Evolutionary conservation across 2,797 vertebrate genomes (phyloP).

Genomic region (Chelon auratus): DNA sequence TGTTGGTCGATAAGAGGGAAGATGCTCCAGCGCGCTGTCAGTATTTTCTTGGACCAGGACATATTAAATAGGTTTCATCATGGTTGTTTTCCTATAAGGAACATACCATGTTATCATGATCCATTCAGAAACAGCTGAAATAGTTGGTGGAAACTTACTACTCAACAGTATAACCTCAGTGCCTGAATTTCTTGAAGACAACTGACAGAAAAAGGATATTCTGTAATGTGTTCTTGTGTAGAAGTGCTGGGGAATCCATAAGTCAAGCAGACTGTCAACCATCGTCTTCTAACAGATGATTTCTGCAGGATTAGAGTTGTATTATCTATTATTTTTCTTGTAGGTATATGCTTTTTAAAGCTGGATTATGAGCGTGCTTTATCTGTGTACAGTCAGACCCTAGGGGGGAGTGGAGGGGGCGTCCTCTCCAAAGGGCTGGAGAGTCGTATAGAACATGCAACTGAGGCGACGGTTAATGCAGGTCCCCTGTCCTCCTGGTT

Average conservation of each 20-base stretch:
- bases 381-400: slow-evolving; percentile 31
- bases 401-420: slow-evolving; percentile 1
- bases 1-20: slow-evolving; percentile 44
- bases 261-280: slow-evolving; percentile 17
- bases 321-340: slow-evolving; percentile 14
- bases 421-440: slow-evolving; percentile 43
- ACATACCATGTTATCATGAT: slow-evolving; percentile 47
- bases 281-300: slow-evolving; percentile 14
- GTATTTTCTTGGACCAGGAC: slow-evolving; percentile 68
- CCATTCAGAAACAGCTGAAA: slow-evolving; percentile 60
- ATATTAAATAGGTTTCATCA: slow-evolving; percentile 66
- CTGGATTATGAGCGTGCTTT: slow-evolving; percentile 17
- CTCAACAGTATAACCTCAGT: slow-evolving; percentile 35
- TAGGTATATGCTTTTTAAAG: slow-evolving; percentile 17
- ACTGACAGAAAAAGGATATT: slow-evolving; percentile 6
- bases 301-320: slow-evolving; percentile 5
- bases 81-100: slow-evolving; percentile 56
- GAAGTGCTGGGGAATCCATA: slow-evolving; percentile 14
- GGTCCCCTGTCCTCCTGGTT: slow-evolving; percentile 76
- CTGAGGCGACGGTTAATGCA: slow-evolving; percentile 67
- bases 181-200: slow-evolving; percentile 25
- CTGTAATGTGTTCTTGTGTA: slow-evolving; percentile 50
- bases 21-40: slow-evolving; percentile 63
- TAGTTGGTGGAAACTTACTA: neutral
- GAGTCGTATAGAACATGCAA: slow-evolving; percentile 55